phyloP scores from a whole-genome alignment of 2,113 vertebrate genomes.

The Pomatorhinus ruficollis region DNA sequence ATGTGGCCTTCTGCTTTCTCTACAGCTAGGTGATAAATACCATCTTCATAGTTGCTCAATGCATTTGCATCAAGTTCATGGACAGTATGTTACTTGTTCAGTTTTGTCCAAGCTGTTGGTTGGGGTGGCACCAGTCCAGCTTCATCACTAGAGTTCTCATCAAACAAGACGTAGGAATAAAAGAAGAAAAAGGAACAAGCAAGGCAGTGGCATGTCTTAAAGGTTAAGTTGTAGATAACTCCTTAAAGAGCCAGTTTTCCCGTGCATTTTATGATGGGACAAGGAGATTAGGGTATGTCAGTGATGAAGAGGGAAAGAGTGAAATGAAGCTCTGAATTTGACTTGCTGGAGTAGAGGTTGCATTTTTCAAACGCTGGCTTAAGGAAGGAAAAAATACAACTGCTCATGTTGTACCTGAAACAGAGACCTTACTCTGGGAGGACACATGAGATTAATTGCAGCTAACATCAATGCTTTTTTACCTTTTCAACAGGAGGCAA shows the following conservation, averaged over 20 bases:
- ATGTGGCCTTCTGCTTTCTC: neutral
- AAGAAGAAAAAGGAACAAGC: neutral
- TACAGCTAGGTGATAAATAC: neutral
- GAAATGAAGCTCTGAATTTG: neutral
- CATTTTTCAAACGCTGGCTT: neutral
- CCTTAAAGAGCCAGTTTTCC: neutral
- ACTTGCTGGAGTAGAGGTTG: neutral
- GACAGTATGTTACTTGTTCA: neutral
- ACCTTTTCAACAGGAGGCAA: neutral
- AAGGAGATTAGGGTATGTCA: neutral
- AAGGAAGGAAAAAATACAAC: neutral
- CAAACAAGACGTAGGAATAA: neutral
- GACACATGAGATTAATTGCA: neutral
- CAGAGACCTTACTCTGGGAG: neutral
- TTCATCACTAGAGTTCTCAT: neutral
- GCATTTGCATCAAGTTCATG: neutral
- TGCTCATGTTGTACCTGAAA: neutral
- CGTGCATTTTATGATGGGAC: neutral
- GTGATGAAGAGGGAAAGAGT: neutral
- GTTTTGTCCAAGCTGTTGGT: neutral
- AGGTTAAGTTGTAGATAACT: neutral
- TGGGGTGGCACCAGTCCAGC: neutral
- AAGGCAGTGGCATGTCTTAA: neutral
- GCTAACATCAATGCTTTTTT: neutral
- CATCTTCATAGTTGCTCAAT: neutral